A percentile compares a stretch with the other conserved stretches of the same genome.
Conservation (phyloP, 2,113 vertebrate species). For the Mobula hypostoma region DNA sequence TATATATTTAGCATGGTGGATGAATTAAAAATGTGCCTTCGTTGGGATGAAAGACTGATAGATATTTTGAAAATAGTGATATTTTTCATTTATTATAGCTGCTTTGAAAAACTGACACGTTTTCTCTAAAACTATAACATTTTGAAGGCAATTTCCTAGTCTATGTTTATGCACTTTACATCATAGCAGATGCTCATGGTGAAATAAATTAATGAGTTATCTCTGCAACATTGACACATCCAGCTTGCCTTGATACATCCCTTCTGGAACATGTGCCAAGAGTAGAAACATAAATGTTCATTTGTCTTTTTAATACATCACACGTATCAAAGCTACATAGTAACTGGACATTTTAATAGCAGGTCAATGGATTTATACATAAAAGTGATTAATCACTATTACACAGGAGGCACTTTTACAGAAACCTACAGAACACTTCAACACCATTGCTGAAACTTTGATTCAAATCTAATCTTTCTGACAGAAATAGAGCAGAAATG, state of each 20-base stretch:
- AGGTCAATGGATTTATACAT: background rate
- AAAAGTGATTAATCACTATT: background rate
- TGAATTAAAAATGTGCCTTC: background rate
- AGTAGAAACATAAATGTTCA: background rate
- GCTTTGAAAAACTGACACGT: background rate
- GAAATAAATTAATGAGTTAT: conserved; percentile 18
- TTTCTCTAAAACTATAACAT: background rate
- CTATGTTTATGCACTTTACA: background rate
- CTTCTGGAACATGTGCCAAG: background rate
- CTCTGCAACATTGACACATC: background rate
- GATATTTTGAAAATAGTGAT: background rate
- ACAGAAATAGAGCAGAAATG: background rate
- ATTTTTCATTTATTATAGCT: background rate
- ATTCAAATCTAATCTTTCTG: background rate
- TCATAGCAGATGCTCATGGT: background rate
- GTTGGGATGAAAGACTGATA: background rate
- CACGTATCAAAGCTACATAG: background rate
- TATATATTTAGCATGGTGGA: background rate
- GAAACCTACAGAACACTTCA: background rate
- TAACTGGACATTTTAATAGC: background rate
- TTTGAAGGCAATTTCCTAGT: background rate
- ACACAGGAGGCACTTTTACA: background rate
- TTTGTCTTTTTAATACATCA: background rate
- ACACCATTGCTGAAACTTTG: background rate
- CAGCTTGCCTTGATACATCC: background rate